Evolutionary conservation across 2,113 vertebrate species (phyloP).

Genomic region (Lontra canadensis): DNA sequence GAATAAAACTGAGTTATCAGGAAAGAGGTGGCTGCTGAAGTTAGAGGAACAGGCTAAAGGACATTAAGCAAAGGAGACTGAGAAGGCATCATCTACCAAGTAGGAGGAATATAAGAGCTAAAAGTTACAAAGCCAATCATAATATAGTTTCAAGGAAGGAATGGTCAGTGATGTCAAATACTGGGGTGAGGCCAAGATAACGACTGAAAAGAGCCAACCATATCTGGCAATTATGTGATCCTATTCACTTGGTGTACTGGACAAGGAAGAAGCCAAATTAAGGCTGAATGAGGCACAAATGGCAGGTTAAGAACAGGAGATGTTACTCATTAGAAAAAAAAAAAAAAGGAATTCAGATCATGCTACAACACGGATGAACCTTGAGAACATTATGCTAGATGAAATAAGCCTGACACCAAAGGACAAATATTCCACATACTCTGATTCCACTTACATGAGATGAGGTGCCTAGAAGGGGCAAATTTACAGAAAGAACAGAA

Average conservation of each 20-base stretch:
- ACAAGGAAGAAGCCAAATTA: neutral
- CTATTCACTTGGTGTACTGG: neutral
- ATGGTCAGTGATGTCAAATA: neutral
- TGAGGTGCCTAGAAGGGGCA: neutral
- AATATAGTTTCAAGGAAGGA: neutral
- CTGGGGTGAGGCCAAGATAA: neutral
- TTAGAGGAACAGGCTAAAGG: neutral
- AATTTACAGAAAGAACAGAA: neutral
- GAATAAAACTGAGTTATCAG: neutral
- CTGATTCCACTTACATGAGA: neutral
- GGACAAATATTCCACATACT: neutral
- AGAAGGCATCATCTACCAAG: neutral
- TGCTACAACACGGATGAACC: neutral
- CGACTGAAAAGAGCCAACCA: neutral
- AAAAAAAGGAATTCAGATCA: neutral
- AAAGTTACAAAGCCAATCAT: neutral
- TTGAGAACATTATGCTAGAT: neutral
- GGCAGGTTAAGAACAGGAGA: neutral
- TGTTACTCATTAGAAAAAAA: neutral
- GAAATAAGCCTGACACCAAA: neutral
- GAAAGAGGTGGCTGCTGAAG: slow-evolving; percentile 2
- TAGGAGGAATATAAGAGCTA: neutral
- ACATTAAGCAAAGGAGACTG: neutral
- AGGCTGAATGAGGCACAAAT: neutral
- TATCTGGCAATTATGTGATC: slow-evolving; percentile 4